A percentile compares a stretch with the other conserved stretches of the same genome.
Evolutionary conservation across 2,888 invertebrate genomes (phyloP).

Genomic region (Bimastos eiseni): DNA sequence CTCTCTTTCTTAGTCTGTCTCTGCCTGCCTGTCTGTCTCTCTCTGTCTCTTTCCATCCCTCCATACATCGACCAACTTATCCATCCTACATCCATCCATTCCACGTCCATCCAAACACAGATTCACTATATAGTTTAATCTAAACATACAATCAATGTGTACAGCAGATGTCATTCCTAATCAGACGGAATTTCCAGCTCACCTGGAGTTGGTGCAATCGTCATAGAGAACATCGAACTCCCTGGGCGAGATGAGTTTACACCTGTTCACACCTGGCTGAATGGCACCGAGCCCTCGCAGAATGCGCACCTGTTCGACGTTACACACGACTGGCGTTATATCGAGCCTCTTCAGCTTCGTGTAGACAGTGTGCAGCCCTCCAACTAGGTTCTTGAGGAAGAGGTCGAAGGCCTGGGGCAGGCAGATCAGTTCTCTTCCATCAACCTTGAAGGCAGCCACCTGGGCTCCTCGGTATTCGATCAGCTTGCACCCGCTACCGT

Average conservation of each 20-base stretch:
- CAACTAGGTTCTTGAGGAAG: constrained; percentile 96
- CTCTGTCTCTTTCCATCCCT: background rate
- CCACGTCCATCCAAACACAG: too few relatives aligned
- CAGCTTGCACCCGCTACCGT: constrained; percentile 75
- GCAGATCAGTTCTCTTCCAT: constrained; percentile 93
- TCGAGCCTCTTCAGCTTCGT: constrained; percentile 97
- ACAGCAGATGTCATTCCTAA: background rate
- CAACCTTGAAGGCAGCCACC: constrained; percentile 95
- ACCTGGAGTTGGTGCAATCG: constrained; percentile 99
- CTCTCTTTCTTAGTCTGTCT: too few relatives aligned
- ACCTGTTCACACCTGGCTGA: constrained; percentile 98
- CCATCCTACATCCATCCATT: too few relatives aligned
- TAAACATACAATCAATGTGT: too few relatives aligned
- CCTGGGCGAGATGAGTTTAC: constrained; percentile 96
- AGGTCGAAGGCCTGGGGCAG: constrained; percentile 98
- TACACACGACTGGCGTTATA: constrained; percentile 97
- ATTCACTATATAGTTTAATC: too few relatives aligned
- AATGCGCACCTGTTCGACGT: constrained; percentile 98
- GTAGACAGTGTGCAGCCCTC: constrained; percentile 98
- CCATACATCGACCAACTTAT: too few relatives aligned
- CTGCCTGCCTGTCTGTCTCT: too few relatives aligned
- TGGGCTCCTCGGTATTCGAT: constrained; percentile 87
- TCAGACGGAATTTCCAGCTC: constrained; percentile 60
- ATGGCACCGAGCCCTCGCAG: constrained; percentile 97
- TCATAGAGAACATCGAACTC: constrained; percentile 98